A percentile compares a stretch with the other conserved stretches of the same genome.
These are phyloP conservation scores for Caranx ignobilis DNA, from an alignment of 2,113 vertebrate genomes.

Conservation along the genomic window DNA sequence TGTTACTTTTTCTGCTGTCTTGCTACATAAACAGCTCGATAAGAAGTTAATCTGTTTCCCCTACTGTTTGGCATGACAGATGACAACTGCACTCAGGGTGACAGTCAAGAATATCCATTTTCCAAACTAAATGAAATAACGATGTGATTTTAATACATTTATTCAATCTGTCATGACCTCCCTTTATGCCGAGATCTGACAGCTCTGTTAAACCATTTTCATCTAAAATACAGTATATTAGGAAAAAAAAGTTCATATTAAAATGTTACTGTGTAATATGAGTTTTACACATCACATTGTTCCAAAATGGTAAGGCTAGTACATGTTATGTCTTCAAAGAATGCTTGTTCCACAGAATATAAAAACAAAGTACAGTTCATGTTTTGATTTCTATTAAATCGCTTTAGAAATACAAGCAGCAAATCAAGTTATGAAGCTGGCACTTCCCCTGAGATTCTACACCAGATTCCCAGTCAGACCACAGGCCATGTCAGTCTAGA, in stretches of 20 bases:
- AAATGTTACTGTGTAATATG: not conserved
- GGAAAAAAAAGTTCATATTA: not conserved
- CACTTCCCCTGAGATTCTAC: not conserved
- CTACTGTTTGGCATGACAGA: not conserved
- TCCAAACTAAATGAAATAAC: not conserved
- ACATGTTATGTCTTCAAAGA: not conserved
- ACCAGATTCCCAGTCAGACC: not conserved
- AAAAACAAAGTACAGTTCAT: not conserved
- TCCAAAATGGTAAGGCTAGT: not conserved
- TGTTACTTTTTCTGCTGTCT: not conserved
- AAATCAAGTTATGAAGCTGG: not conserved
- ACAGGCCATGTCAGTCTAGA: not conserved
- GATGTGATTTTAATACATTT: not conserved
- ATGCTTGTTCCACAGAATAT: not conserved
- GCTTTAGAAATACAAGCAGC: not conserved
- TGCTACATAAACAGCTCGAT: not conserved
- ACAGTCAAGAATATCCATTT: not conserved
- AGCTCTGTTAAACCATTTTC: not conserved
- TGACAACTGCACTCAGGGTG: not conserved
- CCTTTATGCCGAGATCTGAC: not conserved
- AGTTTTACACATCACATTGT: not conserved
- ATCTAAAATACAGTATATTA: not conserved
- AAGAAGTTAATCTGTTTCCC: not conserved
- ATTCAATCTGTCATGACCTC: not conserved
- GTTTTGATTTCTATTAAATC: not conserved